Evolutionary conservation across 2,888 invertebrate genomes (phyloP), one percentile per base, ranked within the genome.

Genomic region (Emesis castigata): DNA sequence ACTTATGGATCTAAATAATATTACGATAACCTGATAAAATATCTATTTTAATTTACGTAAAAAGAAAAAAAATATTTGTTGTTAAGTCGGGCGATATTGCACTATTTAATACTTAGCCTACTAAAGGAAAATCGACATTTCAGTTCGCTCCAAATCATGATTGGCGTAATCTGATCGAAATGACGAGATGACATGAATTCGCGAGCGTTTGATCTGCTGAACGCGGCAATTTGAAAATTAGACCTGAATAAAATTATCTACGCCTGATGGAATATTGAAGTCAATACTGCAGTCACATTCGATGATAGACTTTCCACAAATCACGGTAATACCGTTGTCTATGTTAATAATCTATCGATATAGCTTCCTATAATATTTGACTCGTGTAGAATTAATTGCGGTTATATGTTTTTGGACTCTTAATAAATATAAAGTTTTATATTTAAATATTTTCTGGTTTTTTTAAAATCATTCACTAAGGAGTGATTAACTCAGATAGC

Each of bases 201-300:
- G 58, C 58, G 14, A 58, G 22, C 58, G 14, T 58, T 58, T 58
- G 58, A 58, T 58, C 58, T 58, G 58, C 58, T 58, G 44, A 44
- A 44, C 44, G 44, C 44, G 44, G 7, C 44, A 44, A 44, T 44
- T 44, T 44, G 44, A 44, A 44, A 44, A 44, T 44, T 44, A 44
- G n/a, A 44, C 44, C 44, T 44, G 44, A 44, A 44, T 44, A 16
- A 44, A 44, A 44, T 44, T 44, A 44, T 44, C n/a, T 44, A n/a
- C 44, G 44, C 6, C n/a, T 44, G 16, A 44, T n/a, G n/a, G 44
- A 44, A 44, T 44, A 44, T 44, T 44, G 44, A n/a, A 44, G 44
- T 44, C n/a, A n/a, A 44, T 39, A 39, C 11, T 39, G 14, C 14
- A 39, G 39, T 39, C 14, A 39, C 3, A 39, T 39, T 39, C 14